These are phyloP conservation scores for Thalassarche chlororhynchos DNA, from an alignment of 2,113 vertebrate species.

Conservation along the genomic window DNA sequence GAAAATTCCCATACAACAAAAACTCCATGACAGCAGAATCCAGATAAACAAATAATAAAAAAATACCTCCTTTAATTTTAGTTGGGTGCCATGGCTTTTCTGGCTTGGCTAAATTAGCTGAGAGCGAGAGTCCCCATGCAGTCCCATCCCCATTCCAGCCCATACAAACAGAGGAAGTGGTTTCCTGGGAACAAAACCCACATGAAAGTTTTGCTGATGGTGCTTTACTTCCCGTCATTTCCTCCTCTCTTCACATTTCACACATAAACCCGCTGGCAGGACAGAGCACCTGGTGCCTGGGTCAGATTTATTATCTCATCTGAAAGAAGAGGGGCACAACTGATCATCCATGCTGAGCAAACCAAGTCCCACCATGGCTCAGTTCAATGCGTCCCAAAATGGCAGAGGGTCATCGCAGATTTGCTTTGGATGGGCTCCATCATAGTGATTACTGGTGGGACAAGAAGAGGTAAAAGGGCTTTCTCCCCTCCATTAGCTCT, in stretches of 20 bases:
- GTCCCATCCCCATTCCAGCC: neutral
- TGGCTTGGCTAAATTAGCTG: slow-evolving; percentile 26
- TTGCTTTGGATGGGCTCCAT: neutral
- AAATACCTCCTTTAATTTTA: neutral
- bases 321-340: neutral
- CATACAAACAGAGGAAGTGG: slow-evolving; percentile 58
- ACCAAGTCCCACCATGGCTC: neutral
- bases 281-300: neutral
- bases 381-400: fast-evolving
- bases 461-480: neutral
- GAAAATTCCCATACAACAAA: neutral
- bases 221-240: neutral
- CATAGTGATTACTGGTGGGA: neutral
- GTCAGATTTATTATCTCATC: neutral
- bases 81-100: slow-evolving; percentile 35
- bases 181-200: slow-evolving; percentile 64
- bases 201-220: slow-evolving; percentile 41
- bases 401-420: neutral
- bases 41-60: slow-evolving; percentile 13
- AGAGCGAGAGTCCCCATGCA: neutral
- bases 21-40: slow-evolving; percentile 16
- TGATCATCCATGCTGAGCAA: neutral
- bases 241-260: slow-evolving; percentile 1
- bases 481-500: neutral
- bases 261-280: neutral